Percentiles rank a stretch among this genome's conserved stretches.
Conservation (phyloP, 2,888 invertebrate genomes). For the Lobophora halterata region DNA sequence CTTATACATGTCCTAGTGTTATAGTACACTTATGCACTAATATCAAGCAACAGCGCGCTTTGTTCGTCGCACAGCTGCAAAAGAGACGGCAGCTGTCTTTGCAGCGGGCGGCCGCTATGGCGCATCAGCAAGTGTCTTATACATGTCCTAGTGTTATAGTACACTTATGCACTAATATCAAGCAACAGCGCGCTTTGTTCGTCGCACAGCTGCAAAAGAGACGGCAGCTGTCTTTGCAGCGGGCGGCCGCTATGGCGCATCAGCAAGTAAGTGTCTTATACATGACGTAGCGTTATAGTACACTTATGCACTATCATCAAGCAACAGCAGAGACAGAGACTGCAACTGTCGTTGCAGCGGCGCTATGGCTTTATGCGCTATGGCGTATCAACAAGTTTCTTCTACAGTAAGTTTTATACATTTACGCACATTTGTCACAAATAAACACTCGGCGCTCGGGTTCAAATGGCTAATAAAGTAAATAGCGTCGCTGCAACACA, state of each 20-base stretch:
- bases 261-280: slow-evolving; percentile 66
- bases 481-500: no score
- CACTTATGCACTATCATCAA: no score
- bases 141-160: no score
- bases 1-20: no score
- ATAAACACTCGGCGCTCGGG: no score
- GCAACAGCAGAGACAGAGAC: slow-evolving; percentile 87
- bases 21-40: no score
- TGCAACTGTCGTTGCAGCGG: slow-evolving; percentile 77
- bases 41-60: slow-evolving; percentile 88
- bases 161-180: no score
- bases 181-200: slow-evolving; percentile 89
- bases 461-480: no score
- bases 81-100: slow-evolving; percentile 80
- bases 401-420: no score
- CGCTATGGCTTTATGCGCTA: slow-evolving; percentile 68
- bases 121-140: no score
- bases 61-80: slow-evolving; percentile 89
- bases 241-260: slow-evolving; percentile 71
- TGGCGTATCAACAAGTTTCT: slow-evolving; percentile 75
- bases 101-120: slow-evolving; percentile 74
- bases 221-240: slow-evolving; percentile 77
- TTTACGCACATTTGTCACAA: no score
- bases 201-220: slow-evolving; percentile 88
- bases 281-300: no score